Base-by-base conservation (phyloP, 1,140 invertebrate species). In the Drosophila albomicans region DNA sequence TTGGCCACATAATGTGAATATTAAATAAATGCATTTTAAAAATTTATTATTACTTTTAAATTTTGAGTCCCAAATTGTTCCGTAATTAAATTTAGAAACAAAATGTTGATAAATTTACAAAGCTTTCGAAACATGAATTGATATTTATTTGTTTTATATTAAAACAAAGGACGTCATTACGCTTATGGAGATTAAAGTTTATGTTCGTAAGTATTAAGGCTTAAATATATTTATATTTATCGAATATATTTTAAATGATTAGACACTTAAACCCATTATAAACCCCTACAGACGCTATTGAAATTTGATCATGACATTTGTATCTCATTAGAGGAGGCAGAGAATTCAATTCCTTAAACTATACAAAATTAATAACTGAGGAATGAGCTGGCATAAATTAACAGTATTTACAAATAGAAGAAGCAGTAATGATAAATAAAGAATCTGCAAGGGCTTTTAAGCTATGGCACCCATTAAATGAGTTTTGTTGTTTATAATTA, bases 381-480 rank as follows among this genome's bases (percentile, higher is more conserved):
- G 51, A 54, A 54, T 54, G 51, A 54, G 51, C 51, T 54, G 51
- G 15, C 28, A 54, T n/a, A 35, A 38, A 38, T 38, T 32, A 4
- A 32, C 6, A 32, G 10, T 54, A 32, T 13, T 54, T 54, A 54
- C 51, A 54, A 11, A 54, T 35, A 43, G 41, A 43, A 43, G 11
- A 43, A 13, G 35, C 8, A 38, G 8, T 11, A 38, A 38, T 38
- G 35, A 32, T 15, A 54, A 13, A 54, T 35, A 13, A 7, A 32
- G n/a, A 35, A 35, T 35, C 28, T 35, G 51, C 28, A 54, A 13
- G 11, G 3, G 11, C 41, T 5, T 13, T 43, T n/a, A n/a, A 43
- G 2, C 11, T 43, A 13, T 13, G 16, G 48, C 16, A 30, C 13
- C 30, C 25, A 52, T 52, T 52, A 30, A 13, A 52, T 52, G 49